Evolutionary conservation across 2,888 invertebrate species (phyloP), one percentile per base, ranked within the genome.

Genomic region (Lydus trimaculatus): DNA sequence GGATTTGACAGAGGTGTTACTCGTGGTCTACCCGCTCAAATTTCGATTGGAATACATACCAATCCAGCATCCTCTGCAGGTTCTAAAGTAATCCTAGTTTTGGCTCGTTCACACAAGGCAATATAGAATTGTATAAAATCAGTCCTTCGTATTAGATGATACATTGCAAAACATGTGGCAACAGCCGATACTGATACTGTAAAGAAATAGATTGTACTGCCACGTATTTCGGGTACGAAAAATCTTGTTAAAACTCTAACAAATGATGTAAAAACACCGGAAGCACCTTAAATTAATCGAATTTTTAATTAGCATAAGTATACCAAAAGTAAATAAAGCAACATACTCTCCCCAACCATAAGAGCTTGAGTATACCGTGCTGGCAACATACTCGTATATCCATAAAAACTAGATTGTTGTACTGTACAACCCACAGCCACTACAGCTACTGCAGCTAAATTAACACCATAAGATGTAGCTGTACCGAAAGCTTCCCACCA

Each of bases 401-500:
- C 97, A 83, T 97, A 97, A 85, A 96, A 97, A 81, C 96, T 96
- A 0, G 96, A 96, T 83, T 97, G 97, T 84, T 97, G 97, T 67
- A 97, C 93, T 88, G 96, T 96, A 80, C 96, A 96, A 6, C 96
- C 96, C 67, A 96, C 89, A 1, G 96, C 94, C 0, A 96, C 94
- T 52, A 95, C 87, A 9, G 94, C 94, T 9, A 96, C 93, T 0
- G 95, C 95, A 0, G 93, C 88, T 79, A 96, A 87, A 84, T 95
- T 96, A 62, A 95, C 91, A 25, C 90, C 91, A 81, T 97, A 97
- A 0, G 95, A 94, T 0, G 92, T 91, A n/a, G 88, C 88, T 0
- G 89, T 87, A 1, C 92, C 90, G 82, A 96, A 96, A 25, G 93
- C 88, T 76, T 95, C 93, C 91, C 93, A 94, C 84, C 94, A 94